Percentiles rank a stretch among this genome's conserved stretches.
Conservation (phyloP, 2,888 invertebrate species). For the Escarpia spicata region DNA sequence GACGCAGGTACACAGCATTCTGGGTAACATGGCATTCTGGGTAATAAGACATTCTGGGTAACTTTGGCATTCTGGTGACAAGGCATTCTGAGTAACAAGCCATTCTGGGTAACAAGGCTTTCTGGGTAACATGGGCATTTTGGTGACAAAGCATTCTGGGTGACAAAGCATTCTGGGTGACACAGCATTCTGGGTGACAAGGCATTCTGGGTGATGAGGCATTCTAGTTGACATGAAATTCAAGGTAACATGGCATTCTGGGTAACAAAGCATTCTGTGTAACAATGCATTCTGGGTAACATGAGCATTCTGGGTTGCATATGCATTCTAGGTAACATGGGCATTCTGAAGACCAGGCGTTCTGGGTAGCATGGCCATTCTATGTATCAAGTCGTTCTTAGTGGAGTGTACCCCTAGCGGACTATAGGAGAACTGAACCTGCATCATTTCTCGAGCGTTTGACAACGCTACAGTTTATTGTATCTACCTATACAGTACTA, state of each 20-base stretch:
- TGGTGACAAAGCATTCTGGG: no score
- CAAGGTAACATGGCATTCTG: no score
- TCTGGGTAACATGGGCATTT: background rate
- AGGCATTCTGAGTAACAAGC: background rate
- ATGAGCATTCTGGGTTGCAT: no score
- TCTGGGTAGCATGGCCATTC: background rate
- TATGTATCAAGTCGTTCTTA: slow-evolving; percentile 26
- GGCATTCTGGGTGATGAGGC: background rate
- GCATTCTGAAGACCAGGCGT: background rate
- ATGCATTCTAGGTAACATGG: background rate
- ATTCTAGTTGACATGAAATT: no score
- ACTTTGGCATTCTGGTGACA: background rate
- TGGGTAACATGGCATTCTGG: background rate
- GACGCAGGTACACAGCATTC: slow-evolving; percentile 34
- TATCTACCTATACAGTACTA: no score
- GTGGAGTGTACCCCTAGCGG: no score
- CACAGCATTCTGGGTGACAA: background rate
- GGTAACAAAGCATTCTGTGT: no score
- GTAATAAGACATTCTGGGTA: background rate
- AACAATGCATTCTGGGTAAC: no score
- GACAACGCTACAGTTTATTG: no score
- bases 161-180: no score
- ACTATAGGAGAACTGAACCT: no score
- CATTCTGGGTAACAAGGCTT: slow-evolving; percentile 28
- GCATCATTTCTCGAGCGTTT: no score